Base-by-base conservation (phyloP, 1,140 invertebrate species). In the Eufriesea mexicana region DNA sequence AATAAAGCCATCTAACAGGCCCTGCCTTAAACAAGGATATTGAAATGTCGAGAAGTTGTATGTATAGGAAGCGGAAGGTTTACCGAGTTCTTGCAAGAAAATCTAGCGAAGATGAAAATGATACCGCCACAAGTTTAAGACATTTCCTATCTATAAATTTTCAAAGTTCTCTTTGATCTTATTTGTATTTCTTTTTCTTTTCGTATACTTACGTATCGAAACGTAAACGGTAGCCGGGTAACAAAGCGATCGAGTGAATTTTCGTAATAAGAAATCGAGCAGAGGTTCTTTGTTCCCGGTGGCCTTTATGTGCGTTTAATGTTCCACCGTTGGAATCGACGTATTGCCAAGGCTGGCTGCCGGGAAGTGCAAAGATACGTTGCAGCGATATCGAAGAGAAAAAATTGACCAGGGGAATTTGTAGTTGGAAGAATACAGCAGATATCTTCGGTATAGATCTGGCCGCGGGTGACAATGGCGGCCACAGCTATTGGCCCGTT, bases 381-480 rank as follows among this genome's bases (percentile, higher is more conserved):
- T 23, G n/a, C 28, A n/a, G 59, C 6, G 57, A 25, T 28, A 47
- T 55, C 2, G 23, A 61, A 61, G n/a, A 7, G 25, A 82, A 75
- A 82, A 82, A 67, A 68, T 82, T 82, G 79, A 76, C 79, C 79
- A 51, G 79, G 9, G 70, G 79, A 82, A 82, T 82, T 82, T 82
- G 79, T 82, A 76, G 79, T 76, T 82, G 79, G 79, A 82, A 82
- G 79, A 82, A 82, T 82, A 76, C 79, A 76, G n/a, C 35, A 54
- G 79, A 76, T 82, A 82, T 82, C 79, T 82, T 57, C 62, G 62
- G 79, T 82, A 82, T 82, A 75, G 79, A 82, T 82, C 79, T 82
- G 79, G 79, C 73, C 73, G 73, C 72, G 79, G 79, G 79, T 67
- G 79, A 82, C 79, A 82, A 82, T 82, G 79, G 72, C 79, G 72